phyloP scores from a whole-genome alignment of 1,140 invertebrate genomes.

The Radopholus similis region DNA sequence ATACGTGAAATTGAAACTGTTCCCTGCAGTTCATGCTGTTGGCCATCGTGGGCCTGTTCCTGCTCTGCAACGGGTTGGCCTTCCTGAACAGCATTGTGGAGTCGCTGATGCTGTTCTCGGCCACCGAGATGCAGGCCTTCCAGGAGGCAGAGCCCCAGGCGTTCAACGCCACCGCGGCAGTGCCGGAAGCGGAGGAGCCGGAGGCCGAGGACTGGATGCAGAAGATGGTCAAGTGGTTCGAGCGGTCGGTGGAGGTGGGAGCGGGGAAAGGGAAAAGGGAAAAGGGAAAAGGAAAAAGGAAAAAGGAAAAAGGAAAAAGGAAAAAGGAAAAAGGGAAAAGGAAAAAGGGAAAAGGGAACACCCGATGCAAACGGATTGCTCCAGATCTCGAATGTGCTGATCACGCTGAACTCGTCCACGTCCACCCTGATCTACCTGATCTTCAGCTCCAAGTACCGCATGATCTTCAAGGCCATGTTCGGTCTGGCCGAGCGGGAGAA shows the following conservation, averaged over 20 bases:
- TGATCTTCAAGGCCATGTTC: conserved; percentile 51
- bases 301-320: too few relatives aligned
- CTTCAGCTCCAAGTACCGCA: conserved; percentile 50
- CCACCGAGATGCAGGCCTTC: neutral
- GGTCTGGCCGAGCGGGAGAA: conserved; percentile 44
- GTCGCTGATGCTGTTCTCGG: conserved; percentile 36
- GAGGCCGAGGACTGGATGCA: neutral
- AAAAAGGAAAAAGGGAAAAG: neutral
- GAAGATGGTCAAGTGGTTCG: conserved; percentile 25
- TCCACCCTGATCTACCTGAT: conserved; percentile 56
- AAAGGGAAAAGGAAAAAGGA: too few relatives aligned
- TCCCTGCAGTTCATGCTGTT: conserved; percentile 58
- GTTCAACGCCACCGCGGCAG: neutral
- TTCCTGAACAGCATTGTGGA: conserved; percentile 59
- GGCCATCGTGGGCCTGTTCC: conserved; percentile 56
- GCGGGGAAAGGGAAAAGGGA: neutral
- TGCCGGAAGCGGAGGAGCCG: neutral
- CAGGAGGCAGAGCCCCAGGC: neutral
- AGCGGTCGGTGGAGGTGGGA: conserved; percentile 23
- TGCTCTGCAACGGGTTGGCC: conserved; percentile 56
- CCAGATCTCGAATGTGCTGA: conserved; percentile 52
- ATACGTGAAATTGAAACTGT: too few relatives aligned
- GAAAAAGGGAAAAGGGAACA: neutral
- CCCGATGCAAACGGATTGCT: neutral
- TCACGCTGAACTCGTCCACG: conserved; percentile 55